A percentile compares a stretch with the other conserved stretches of the same genome.
phyloP scores from a whole-genome alignment of 2,888 invertebrate genomes.

The Apodemia duryi region DNA sequence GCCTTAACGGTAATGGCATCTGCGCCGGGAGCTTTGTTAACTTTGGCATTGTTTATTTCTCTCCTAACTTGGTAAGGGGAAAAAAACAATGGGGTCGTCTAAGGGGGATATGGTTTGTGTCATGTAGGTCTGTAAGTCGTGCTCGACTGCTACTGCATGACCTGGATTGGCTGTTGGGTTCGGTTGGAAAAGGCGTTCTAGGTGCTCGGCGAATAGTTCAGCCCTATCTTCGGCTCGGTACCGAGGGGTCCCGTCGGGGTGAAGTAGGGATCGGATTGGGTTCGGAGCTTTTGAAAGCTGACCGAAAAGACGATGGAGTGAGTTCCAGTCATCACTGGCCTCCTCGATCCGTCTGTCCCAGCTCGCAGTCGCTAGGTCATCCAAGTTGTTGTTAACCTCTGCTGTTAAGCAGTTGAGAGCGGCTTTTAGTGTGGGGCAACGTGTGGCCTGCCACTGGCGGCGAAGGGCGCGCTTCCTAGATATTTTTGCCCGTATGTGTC shows the following conservation, averaged over 20 bases:
- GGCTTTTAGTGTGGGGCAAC: background rate
- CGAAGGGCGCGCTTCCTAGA: too few relatives aligned
- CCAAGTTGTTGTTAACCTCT: background rate
- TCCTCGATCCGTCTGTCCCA: background rate
- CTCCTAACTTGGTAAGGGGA: background rate
- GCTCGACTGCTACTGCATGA: background rate
- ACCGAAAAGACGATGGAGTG: background rate
- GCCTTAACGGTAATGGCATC: conserved; percentile 22
- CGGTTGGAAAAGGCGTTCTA: conserved; percentile 20
- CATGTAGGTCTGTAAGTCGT: background rate
- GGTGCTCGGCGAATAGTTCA: background rate
- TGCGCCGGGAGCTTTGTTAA: conserved; percentile 7
- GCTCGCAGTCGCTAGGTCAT: background rate
- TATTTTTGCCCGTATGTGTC: too few relatives aligned
- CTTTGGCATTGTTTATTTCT: conserved; percentile 21
- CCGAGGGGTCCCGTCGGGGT: conserved; percentile 14
- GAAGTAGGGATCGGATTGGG: conserved; percentile 11
- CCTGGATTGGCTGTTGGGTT: background rate
- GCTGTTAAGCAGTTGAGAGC: background rate
- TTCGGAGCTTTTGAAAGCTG: background rate
- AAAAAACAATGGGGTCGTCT: conserved; percentile 22
- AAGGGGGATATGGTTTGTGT: background rate
- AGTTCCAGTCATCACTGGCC: background rate
- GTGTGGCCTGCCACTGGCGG: background rate
- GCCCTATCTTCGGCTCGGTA: conserved; percentile 23